These are phyloP conservation scores for Drosophila meridiana DNA, from an alignment of 2,888 invertebrate species.

Conservation along the genomic window DNA sequence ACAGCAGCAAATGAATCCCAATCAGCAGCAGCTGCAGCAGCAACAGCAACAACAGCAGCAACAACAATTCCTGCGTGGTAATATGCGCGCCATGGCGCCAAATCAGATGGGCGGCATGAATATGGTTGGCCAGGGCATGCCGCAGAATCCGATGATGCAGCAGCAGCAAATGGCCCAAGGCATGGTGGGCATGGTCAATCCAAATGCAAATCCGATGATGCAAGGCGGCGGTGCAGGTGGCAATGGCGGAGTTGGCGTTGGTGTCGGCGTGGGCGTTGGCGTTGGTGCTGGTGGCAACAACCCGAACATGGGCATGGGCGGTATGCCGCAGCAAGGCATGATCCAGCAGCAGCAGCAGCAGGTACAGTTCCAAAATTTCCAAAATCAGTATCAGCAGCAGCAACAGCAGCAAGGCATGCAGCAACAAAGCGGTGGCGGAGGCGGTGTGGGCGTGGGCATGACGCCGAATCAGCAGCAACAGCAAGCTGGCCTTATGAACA, in stretches of 20 bases:
- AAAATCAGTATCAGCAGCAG: conserved; percentile 85
- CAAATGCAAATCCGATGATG: conserved; percentile 81
- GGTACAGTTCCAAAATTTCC: conserved; percentile 88
- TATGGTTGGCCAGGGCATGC: conserved; percentile 84
- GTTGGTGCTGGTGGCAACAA: conserved; percentile 59
- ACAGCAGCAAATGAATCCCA: conserved; percentile 72
- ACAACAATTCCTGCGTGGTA: conserved; percentile 83
- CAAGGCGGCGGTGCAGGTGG: conserved; percentile 72
- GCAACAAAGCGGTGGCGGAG: conserved; percentile 62
- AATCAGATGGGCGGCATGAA: conserved; percentile 86
- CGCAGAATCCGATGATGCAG: conserved; percentile 81
- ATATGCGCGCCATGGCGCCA: conserved; percentile 83
- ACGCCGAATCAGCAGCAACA: conserved; percentile 78
- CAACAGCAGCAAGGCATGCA: conserved; percentile 84
- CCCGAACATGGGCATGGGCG: conserved; percentile 79
- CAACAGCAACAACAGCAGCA: conserved; percentile 75
- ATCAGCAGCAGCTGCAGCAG: conserved; percentile 72
- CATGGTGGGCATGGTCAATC: conserved; percentile 78
- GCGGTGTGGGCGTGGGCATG: conserved; percentile 60
- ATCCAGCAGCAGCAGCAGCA: conserved; percentile 84
- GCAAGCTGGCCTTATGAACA: conserved; percentile 83
- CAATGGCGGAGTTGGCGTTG: conserved; percentile 65
- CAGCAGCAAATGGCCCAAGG: conserved; percentile 81
- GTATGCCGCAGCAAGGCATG: conserved; percentile 84
- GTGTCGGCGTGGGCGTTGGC: conserved; percentile 55